These are phyloP conservation scores for Lithobates sylvaticus DNA, from an alignment of 2,797 vertebrate species.

Conservation along the genomic window DNA sequence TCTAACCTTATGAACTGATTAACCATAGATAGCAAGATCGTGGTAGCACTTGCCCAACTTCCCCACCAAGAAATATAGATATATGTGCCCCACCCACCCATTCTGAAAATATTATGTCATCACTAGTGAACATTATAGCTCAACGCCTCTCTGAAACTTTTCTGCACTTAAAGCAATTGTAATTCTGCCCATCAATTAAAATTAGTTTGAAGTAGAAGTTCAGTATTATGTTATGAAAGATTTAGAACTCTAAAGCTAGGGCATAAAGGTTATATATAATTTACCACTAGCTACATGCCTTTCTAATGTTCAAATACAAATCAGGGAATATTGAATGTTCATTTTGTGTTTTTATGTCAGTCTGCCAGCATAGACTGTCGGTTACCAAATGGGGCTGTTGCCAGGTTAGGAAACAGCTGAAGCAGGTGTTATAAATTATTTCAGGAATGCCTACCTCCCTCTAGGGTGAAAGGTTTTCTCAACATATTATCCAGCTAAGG, in stretches of 20 bases:
- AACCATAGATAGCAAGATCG: no score
- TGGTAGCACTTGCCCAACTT: no score
- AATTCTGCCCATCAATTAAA: not conserved
- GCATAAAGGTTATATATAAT: not conserved
- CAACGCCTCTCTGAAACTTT: not conserved
- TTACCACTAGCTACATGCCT: not conserved
- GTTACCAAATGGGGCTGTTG: slow-evolving; percentile 25
- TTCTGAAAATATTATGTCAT: no score
- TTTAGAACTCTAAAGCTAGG: not conserved
- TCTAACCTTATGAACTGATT: no score
- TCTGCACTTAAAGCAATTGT: not conserved
- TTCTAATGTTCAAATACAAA: not conserved
- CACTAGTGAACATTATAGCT: no score
- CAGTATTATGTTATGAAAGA: not conserved
- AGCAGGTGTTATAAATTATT: slow-evolving; percentile 56
- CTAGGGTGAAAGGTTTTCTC: slow-evolving; percentile 37
- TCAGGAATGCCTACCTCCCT: slow-evolving; percentile 50
- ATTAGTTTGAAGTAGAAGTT: not conserved
- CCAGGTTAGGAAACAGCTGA: slow-evolving; percentile 45
- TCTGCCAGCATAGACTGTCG: slow-evolving; percentile 23
- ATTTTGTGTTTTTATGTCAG: slow-evolving; percentile 11
- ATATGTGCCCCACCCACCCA: no score
- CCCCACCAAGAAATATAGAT: no score
- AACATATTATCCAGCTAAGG: slow-evolving; percentile 43
- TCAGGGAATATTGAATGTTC: not conserved